A percentile compares a stretch with the other conserved stretches of the same genome.
phyloP scores from a whole-genome alignment of 2,113 vertebrate genomes.

The Leptocoma aspasia region DNA sequence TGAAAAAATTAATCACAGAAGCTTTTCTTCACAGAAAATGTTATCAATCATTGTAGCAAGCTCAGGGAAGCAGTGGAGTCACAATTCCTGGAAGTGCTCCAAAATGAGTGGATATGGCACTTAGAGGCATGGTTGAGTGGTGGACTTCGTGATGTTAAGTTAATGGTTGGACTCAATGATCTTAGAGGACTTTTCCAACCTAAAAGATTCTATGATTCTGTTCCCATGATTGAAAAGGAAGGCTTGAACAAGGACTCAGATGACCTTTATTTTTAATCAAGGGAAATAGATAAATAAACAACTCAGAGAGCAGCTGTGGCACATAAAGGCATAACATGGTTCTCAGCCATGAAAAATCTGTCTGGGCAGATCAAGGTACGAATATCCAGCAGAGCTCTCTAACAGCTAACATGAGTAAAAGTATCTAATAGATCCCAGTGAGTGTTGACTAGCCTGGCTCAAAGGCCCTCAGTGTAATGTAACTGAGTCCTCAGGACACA shows the following conservation, averaged over 20 bases:
- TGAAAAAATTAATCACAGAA: background rate
- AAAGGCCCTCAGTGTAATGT: background rate
- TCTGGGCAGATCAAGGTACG: background rate
- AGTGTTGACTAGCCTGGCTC: background rate
- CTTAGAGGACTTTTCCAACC: background rate
- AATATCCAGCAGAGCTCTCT: background rate
- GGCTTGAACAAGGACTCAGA: background rate
- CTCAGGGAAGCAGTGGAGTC: background rate
- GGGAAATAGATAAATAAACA: background rate
- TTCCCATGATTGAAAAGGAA: background rate
- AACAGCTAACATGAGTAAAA: background rate
- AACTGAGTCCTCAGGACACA: background rate
- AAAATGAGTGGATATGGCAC: background rate
- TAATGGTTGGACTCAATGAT: background rate
- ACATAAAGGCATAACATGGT: background rate
- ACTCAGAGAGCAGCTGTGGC: background rate
- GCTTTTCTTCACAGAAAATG: background rate
- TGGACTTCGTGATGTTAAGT: background rate
- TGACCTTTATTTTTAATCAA: constrained; percentile 6
- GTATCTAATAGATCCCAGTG: background rate
- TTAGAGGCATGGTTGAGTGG: background rate
- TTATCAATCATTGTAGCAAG: background rate
- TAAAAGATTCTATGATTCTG: background rate
- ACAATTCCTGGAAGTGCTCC: background rate
- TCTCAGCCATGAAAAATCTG: background rate